phyloP scores from a whole-genome alignment of 2,888 invertebrate genomes.

The Tuberolachnus salignus region DNA sequence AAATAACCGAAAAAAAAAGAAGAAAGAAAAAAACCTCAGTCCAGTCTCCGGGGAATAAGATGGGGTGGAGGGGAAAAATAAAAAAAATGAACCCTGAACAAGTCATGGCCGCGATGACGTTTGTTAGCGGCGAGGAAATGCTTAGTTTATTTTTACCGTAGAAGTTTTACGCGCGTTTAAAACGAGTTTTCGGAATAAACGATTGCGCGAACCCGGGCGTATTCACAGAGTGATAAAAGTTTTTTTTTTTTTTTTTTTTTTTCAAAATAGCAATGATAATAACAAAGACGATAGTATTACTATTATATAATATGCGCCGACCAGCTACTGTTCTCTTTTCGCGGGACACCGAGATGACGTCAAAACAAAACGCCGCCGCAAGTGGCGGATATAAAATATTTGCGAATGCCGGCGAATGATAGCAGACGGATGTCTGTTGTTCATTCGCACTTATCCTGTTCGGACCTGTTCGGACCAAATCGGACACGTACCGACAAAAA shows the following conservation, averaged over 20 bases:
- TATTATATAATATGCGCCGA: too few relatives aligned
- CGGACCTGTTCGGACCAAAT: too few relatives aligned
- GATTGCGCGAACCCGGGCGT: slow-evolving; percentile 37
- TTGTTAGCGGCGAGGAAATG: slow-evolving; percentile 29
- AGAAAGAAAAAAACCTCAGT: background rate
- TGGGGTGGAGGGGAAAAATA: too few relatives aligned
- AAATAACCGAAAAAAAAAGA: background rate
- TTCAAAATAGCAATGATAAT: background rate
- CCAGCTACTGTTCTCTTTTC: slow-evolving; percentile 18
- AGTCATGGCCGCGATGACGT: slow-evolving; percentile 18
- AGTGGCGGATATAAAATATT: too few relatives aligned
- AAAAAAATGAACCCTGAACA: slow-evolving; percentile 3
- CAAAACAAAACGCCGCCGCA: background rate
- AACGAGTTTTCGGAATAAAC: slow-evolving; percentile 44
- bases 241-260: slow-evolving; percentile 34
- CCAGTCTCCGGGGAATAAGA: background rate
- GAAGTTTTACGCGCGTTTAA: slow-evolving; percentile 44
- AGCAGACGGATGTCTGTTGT: too few relatives aligned
- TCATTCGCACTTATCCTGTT: too few relatives aligned
- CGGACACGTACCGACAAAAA: too few relatives aligned
- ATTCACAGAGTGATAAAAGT: slow-evolving; percentile 45
- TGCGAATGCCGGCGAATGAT: too few relatives aligned
- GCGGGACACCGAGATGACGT: background rate
- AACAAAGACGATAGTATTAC: slow-evolving; percentile 5
- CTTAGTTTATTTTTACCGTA: slow-evolving; percentile 25